Base-by-base conservation (phyloP, 2,113 vertebrate species). In the Gallinago jamesoni region DNA sequence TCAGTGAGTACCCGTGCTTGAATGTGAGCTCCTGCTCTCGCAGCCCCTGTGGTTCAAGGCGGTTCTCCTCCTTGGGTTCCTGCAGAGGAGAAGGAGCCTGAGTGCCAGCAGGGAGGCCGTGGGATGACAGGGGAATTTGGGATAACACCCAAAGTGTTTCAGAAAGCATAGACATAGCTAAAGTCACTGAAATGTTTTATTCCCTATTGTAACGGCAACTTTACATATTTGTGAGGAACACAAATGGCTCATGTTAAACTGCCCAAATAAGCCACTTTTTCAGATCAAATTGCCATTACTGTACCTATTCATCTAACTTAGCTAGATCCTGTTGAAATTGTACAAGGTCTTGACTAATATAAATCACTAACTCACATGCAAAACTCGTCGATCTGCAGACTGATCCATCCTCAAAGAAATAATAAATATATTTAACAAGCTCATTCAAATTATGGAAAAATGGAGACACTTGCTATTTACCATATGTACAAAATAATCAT, bases 371-470 rank as follows among this genome's bases (percentile, higher is more conserved):
- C 31, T 93, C 30, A 41, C 12, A 79, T 12, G 27, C 1, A 5
- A 90, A 89, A 57, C 24, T 55, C 69, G 8, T 35, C 80, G 14
- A 64, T 89, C 48, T 92, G 56, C 60, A 77, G 24, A 52, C 37
- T 45, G 28, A 79, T 85, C 47, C 21, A n/a, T 63, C 84, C 45
- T 33, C 21, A 86, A 74, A 88, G 27, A 95, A 87, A 87, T 79
- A 91, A 89, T 89, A 88, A 74, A 94, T 84, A 81, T 67, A 92
- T 82, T 89, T 84, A 96, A 90, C n/a, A 87, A 70, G 47, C 41
- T 81, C 31, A 75, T 86, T 81, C 48, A 53, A n/a, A 48, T 12
- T 59, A 33, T 56, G 43, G 37, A 59, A 88, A 86, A 90, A 18
- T 55, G 5, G 48, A 86, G 73, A 68, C 17, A 19, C 27, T 76